Base-by-base conservation (phyloP, 2,888 invertebrate genomes). In the Torymus auratus region DNA sequence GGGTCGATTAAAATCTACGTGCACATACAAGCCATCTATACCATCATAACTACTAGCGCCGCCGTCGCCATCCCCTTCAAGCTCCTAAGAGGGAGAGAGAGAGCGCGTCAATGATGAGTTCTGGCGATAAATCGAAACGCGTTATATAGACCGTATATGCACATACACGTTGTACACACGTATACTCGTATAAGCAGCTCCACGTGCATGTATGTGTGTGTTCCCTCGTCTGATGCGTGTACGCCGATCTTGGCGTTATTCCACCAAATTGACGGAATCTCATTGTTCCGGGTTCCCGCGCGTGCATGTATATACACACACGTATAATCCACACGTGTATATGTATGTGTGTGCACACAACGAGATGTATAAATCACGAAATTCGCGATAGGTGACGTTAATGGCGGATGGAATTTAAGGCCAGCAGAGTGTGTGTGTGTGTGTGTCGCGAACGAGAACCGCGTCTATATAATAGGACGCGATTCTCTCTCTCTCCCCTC, bases 201-300 rank as follows among this genome's bases (percentile, higher is more conserved):
- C 41, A 1, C 1, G 41, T 41, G 41, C 7, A 7, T 41, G 7
- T 10, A 10, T 10, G 41, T 41, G 7, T 62, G 53, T 15, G 17
- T 56, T 28, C 14, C 41, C 53, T 11, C 58, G 28, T 11, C 58
- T n/a, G 53, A 68, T 52, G 65, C 55, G 15, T 62, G 62, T n/a
- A n/a, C 14, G 52, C 15, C 55, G 60, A 76, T 72, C 67, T 71
- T 65, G 81, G 56, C 76, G 68, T 81, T 81, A 77, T 81, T 73
- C 68, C 62, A 64, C 64, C 23, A 58, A 81, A 77, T 81, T 73
- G 60, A 77, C 60, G 69, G 70, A 70, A 70, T 81, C 60, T 77
- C 70, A 78, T 81, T 81, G 81, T 81, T 65, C 64, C 56, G 55
- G 17, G 4, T 41, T 41, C 41, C 20, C 14, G 58, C 17, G 56